Base-by-base conservation (phyloP, 2,113 vertebrate genomes). In the Neofelis nebulosa region DNA sequence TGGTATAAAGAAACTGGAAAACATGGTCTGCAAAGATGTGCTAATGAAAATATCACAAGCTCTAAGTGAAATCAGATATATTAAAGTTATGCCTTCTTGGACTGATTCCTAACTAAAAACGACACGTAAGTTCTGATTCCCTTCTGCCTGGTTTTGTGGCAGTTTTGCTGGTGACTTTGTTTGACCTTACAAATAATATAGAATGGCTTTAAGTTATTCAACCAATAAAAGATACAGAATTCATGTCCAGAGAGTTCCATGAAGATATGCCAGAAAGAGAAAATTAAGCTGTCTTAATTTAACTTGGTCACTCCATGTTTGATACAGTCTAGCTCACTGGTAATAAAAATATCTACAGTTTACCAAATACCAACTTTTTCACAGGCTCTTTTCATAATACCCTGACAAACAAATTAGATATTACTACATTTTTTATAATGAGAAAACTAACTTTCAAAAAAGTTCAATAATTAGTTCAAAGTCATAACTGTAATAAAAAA, bases 1-100 rank as follows among this genome's bases (percentile, higher is more conserved):
- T 94, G 52, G 69, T 14, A 96, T 87, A 91, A 90, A 80, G 25
- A 97, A 97, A 96, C 45, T 96, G 31, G 79, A 93, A 97, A 82
- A 8, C 27, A 73, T 63, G 29, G 63, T 80, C 63, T 87, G 50
- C 19, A 84, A 95, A 97, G 92, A 38, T 80, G 11, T 71, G 61
- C 71, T 89, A 92, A 80, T 82, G 65, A 96, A 95, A 92, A 80
- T 84, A 97, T 50, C 38, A 88, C 36, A 74, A 21, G 41, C 33
- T 96, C 50, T 82, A 50, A 50, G 69, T 82, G 31, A 97, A 97
- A 94, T 93, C 19, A 96, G 10, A 89, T 87, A 38, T 87, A 80
- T 45, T 73, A 76, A 95, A 97, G 65, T 23, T 91, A 6, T 84
- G 19, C 55, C 69, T 96, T 90, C 73, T 68, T 86, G 36, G n/a